Conservation (phyloP, 2,888 invertebrate species). For the Nomada hirtipes region DNA sequence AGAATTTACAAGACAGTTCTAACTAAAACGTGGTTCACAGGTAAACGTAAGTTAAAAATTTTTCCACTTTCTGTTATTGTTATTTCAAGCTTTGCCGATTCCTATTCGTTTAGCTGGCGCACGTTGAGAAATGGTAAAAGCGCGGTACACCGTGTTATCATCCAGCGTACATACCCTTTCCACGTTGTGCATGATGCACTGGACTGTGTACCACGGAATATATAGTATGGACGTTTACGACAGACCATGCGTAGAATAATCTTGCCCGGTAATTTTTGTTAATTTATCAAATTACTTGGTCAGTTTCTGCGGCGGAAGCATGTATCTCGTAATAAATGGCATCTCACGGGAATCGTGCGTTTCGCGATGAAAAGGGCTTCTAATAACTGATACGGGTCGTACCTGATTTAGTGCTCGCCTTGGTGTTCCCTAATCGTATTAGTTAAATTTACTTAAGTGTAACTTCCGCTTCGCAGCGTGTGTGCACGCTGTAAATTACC, state of each 20-base stretch:
- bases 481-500: neutral
- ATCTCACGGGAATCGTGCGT: conserved; percentile 26
- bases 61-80: neutral
- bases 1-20: conserved; percentile 9
- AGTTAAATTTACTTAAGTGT: neutral
- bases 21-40: neutral
- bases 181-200: conserved; percentile 30
- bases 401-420: conserved; percentile 24
- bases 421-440: conserved; percentile 18
- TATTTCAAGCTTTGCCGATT: neutral
- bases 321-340: conserved; percentile 25
- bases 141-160: conserved; percentile 28
- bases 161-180: conserved; percentile 14
- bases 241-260: conserved; percentile 33
- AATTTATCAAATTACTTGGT: conserved; percentile 43
- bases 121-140: conserved; percentile 2
- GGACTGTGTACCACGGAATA: neutral
- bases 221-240: conserved; percentile 19
- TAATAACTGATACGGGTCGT: conserved; percentile 47
- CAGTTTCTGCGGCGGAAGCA: conserved; percentile 14
- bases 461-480: neutral
- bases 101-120: neutral
- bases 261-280: conserved; percentile 35
- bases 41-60: neutral
- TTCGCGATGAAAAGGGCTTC: conserved; percentile 18